Percentiles rank a stretch among this genome's conserved stretches.
These are phyloP conservation scores for Xestoiulus laeticollis DNA, from an alignment of 2,888 invertebrate species.

Conservation along the genomic window DNA sequence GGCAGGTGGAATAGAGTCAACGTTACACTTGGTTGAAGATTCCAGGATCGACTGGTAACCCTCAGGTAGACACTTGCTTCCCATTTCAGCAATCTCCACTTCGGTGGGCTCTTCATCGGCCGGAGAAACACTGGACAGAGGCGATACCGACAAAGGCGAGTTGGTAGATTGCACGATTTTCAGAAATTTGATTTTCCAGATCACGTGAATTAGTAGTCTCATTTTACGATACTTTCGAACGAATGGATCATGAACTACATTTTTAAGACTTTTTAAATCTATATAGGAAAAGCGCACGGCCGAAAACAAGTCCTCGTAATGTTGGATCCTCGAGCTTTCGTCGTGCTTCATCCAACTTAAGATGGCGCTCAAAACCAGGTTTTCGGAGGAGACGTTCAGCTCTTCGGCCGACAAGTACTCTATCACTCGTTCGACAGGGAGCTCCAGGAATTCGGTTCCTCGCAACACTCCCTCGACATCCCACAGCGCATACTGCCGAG, in stretches of 20 bases:
- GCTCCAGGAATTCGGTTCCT: constrained; percentile 56
- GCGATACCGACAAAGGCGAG: neutral
- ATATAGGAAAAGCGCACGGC: constrained; percentile 21
- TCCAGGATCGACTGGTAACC: no score
- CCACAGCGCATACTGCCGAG: constrained; percentile 58
- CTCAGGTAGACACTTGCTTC: no score
- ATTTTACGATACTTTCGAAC: neutral
- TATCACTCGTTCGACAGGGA: constrained; percentile 51
- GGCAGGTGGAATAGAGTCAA: neutral
- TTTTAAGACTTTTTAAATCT: neutral
- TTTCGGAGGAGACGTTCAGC: constrained; percentile 51
- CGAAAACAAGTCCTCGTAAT: constrained; percentile 53
- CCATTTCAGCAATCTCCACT: no score
- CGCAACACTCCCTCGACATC: constrained; percentile 57
- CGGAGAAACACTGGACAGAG: constrained; percentile 29
- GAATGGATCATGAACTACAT: neutral
- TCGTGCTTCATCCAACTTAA: constrained; percentile 56
- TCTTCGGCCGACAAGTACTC: constrained; percentile 54
- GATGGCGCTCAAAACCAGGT: constrained; percentile 52
- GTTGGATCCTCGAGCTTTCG: constrained; percentile 49
- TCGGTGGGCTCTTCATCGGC: neutral
- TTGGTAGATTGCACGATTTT: neutral
- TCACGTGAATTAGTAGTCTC: neutral
- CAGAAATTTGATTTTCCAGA: constrained; percentile 40
- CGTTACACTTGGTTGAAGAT: no score